phyloP scores from a whole-genome alignment of 2,113 vertebrate genomes.

The Mola mola region DNA sequence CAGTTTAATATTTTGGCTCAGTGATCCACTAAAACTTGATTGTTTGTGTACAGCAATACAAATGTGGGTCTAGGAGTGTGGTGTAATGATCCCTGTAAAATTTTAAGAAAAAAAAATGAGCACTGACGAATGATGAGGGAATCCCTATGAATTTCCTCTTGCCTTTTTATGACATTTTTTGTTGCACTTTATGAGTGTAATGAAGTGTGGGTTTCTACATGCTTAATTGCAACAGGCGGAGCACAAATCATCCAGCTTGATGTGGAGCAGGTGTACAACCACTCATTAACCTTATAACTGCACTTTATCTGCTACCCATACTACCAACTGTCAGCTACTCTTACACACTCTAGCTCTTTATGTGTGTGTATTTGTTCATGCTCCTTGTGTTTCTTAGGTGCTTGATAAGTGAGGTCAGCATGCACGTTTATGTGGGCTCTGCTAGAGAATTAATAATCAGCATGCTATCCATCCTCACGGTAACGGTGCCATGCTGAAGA shows the following conservation, averaged over 20 bases:
- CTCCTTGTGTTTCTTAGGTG: constrained; percentile 18
- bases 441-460: constrained; percentile 77
- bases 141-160: background rate
- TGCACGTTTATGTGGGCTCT: constrained; percentile 59
- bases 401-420: constrained; percentile 70
- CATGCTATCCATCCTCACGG: constrained; percentile 70
- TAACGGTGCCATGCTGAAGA: constrained; percentile 65
- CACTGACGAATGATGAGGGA: too few relatives aligned
- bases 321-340: too few relatives aligned
- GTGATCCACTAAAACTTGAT: too few relatives aligned
- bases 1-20: too few relatives aligned
- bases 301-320: constrained; percentile 54
- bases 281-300: constrained; percentile 69
- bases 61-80: too few relatives aligned
- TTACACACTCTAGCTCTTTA: constrained; percentile 28
- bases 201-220: too few relatives aligned
- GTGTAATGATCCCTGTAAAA: too few relatives aligned
- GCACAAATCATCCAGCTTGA: constrained; percentile 56
- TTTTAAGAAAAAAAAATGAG: too few relatives aligned
- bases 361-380: constrained; percentile 16
- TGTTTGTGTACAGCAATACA: too few relatives aligned
- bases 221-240: constrained; percentile 34
- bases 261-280: constrained; percentile 44
- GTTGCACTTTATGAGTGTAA: too few relatives aligned
- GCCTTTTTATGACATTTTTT: too few relatives aligned